phyloP scores from a whole-genome alignment of 2,888 invertebrate species.

The Polydrusus pterygomalis region DNA sequence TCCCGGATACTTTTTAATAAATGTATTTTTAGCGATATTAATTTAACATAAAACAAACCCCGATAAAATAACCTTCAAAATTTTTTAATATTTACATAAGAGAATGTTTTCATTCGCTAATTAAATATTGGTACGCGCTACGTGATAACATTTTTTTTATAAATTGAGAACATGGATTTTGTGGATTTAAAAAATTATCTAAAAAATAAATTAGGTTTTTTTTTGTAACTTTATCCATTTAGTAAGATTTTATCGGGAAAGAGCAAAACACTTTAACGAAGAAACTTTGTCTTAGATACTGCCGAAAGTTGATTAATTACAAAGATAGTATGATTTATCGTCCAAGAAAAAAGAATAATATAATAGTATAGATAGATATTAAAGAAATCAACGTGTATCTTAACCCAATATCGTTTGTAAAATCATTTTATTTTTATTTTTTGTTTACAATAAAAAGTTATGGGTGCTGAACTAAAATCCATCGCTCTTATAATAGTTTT shows the following conservation, averaged over 20 bases:
- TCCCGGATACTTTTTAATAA: too few relatives aligned
- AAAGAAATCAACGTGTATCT: neutral
- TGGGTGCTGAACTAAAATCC: too few relatives aligned
- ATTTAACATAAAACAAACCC: neutral
- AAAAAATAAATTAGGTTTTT: constrained; percentile 34
- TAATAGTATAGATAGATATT: neutral
- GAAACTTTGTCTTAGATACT: constrained; percentile 47
- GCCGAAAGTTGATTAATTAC: constrained; percentile 45
- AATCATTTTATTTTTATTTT: neutral
- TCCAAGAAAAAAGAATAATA: constrained; percentile 15
- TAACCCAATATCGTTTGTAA: neutral
- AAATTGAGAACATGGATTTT: neutral
- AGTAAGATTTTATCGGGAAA: constrained; percentile 42
- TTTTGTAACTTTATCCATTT: constrained; percentile 48
- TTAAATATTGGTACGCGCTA: neutral
- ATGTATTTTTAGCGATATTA: neutral
- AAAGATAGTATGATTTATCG: constrained; percentile 44
- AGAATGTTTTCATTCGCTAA: neutral
- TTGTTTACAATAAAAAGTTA: neutral
- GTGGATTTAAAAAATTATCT: constrained; percentile 13
- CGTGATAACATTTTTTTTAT: neutral
- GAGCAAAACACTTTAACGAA: constrained; percentile 51
- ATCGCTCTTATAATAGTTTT: too few relatives aligned
- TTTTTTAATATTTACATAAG: neutral
- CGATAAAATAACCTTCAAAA: neutral